phyloP scores from a whole-genome alignment of 2,888 invertebrate species.

The Cheilosia scutellata region DNA sequence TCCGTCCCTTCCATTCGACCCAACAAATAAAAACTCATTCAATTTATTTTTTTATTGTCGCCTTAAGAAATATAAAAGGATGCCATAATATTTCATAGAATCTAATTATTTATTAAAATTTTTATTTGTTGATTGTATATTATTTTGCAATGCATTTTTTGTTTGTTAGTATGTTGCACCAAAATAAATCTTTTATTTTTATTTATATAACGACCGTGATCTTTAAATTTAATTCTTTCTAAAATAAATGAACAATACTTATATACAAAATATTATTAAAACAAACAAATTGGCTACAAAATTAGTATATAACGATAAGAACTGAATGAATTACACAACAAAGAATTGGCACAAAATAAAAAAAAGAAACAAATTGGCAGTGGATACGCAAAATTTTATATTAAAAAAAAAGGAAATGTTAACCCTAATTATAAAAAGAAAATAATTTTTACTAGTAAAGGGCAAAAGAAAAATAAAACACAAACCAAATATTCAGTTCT shows the following conservation, averaged over 20 bases:
- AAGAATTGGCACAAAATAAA: constrained; percentile 60
- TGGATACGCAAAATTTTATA: constrained; percentile 33
- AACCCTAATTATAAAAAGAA: constrained; percentile 43
- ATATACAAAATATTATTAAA: constrained; percentile 19
- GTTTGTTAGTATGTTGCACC: constrained; percentile 54
- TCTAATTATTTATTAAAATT: neutral
- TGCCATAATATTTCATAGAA: constrained; percentile 22
- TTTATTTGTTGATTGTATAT: constrained; percentile 24
- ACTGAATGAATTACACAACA: constrained; percentile 63
- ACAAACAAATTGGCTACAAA: constrained; percentile 63
- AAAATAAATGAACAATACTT: constrained; percentile 32
- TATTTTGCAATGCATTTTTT: constrained; percentile 44
- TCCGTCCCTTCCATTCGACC: too few relatives aligned
- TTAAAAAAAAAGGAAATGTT: constrained; percentile 47
- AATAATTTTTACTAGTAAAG: constrained; percentile 36
- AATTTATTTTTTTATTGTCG: neutral
- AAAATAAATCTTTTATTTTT: constrained; percentile 11
- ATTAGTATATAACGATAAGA: constrained; percentile 70
- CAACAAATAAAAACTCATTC: too few relatives aligned
- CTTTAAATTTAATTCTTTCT: constrained; percentile 33
- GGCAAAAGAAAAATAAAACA: constrained; percentile 32
- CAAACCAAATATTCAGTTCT: constrained; percentile 77
- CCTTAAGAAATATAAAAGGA: neutral
- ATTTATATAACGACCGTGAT: constrained; percentile 67
- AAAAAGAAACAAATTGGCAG: constrained; percentile 49